Evolutionary conservation across 2,797 vertebrate species (phyloP).

Genomic region (Lemur catta): DNA sequence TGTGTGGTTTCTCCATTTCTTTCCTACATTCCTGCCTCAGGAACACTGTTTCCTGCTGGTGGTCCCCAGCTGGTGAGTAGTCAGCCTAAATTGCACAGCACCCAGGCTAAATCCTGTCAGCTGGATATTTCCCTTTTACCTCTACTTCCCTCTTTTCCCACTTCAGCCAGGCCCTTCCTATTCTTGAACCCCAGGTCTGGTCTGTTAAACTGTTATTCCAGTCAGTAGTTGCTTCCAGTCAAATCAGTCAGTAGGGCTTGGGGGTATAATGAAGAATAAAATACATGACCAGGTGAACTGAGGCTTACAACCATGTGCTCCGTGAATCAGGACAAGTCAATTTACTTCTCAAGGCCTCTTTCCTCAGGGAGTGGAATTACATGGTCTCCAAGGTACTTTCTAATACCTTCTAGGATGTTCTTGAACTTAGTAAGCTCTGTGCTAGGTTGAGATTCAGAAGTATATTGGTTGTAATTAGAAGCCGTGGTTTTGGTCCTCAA

Average conservation of each 20-base stretch:
- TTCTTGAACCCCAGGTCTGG: not conserved
- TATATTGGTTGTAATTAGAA: not conserved
- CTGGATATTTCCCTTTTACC: not conserved
- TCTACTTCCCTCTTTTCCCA: not conserved
- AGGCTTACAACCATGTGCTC: not conserved
- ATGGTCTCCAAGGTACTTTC: not conserved
- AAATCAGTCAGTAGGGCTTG: not conserved
- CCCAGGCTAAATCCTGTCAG: not conserved
- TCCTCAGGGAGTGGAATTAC: not conserved
- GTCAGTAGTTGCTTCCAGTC: not conserved
- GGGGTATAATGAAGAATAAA: not conserved
- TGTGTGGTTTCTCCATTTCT: not conserved
- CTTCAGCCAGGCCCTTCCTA: not conserved
- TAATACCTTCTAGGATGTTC: conserved; percentile 12
- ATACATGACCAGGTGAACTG: not conserved
- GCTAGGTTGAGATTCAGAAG: not conserved
- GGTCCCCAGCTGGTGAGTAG: not conserved
- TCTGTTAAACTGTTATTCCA: not conserved
- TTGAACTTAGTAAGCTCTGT: conserved; percentile 17
- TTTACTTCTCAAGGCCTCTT: not conserved
- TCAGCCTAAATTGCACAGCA: not conserved
- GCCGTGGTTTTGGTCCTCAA: not conserved
- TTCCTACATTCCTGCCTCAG: not conserved
- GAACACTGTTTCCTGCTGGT: not conserved
- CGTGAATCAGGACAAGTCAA: not conserved